Evolutionary conservation across 2,797 vertebrate species (phyloP), one percentile per base, ranked within the genome.

Genomic region (Hylomyscus alleni): DNA sequence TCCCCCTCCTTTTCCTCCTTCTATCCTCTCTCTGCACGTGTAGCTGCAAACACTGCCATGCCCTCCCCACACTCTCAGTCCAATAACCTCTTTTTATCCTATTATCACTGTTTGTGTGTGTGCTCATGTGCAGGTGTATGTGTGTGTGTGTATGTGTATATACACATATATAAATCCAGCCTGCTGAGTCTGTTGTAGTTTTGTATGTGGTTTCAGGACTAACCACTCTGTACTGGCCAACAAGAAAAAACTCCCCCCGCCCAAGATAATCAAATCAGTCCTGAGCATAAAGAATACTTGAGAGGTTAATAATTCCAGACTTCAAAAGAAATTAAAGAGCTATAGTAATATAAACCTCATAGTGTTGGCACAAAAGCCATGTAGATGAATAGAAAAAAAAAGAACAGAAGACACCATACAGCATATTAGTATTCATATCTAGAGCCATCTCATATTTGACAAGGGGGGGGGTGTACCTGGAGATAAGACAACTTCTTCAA

Each of bases 91-190:
- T 67, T 84, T 77, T 85, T 37, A 10, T 86, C 24, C 52, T 24
- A 50, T 67, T 50, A 52, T 52, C 31, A 52, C 12, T 69, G 20
- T 65, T 34, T 44, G 44, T 44, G 6, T 78, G 47, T 54, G 40
- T 31, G 15, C 24, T 7, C 6, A 2, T 6, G 9, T n/a, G 56
- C 0, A 1, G 4, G 12, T 24, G 1, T 2, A 6, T 80, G 47
- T 11, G 17, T 7, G 3, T 2, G 3, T 40, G 54, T 0, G 0
- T 14, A 1, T 37, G 20, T 73, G n/a, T 73, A n/a, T 40, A 4
- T 73, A 24, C 34, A 65, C 47, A 67, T 50, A 67, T n/a, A 69
- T 85, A n/a, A 67, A n/a, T n/a, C 24, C 34, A 86, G 15, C 20
- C 62, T 37, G 34, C 34, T 26, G 44, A n/a, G 31, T n/a, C 12